Conservation (phyloP, 1,140 invertebrate genomes). For the Drosophila mayri region DNA sequence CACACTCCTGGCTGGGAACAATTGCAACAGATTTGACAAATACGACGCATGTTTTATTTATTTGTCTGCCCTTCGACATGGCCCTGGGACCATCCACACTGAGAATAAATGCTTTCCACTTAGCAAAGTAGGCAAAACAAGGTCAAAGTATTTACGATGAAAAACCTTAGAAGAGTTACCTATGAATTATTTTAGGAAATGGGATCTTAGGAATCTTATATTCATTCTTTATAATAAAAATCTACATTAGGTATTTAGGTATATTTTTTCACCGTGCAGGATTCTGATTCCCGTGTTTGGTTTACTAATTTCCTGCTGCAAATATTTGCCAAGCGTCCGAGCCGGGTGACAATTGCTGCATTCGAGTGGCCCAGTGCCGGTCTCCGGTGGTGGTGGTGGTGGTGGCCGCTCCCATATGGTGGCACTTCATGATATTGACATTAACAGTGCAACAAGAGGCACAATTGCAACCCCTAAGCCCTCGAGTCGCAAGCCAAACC, state of each 20-base stretch:
- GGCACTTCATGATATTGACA: constrained; percentile 80
- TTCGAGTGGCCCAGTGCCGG: constrained; percentile 48
- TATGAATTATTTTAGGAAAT: not conserved
- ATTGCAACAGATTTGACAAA: constrained; percentile 76
- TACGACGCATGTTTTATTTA: constrained; percentile 68
- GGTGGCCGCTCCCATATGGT: constrained; percentile 52
- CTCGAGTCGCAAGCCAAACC: not conserved
- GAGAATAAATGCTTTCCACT: not conserved
- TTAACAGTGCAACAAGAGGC: constrained; percentile 48
- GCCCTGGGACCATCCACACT: not conserved
- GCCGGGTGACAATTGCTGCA: constrained; percentile 74
- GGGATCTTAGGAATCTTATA: not conserved
- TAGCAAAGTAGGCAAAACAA: not conserved
- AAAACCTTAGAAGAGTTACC: not conserved
- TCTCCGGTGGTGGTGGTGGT: constrained; percentile 17
- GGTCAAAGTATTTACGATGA: no score
- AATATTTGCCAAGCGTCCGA: constrained; percentile 67
- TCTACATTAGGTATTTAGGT: not conserved
- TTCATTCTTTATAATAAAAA: not conserved
- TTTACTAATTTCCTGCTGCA: constrained; percentile 73
- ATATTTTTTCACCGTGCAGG: constrained; percentile 11
- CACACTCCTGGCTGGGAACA: constrained; percentile 38
- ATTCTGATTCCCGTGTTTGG: constrained; percentile 56
- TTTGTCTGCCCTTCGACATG: constrained; percentile 41
- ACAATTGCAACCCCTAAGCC: constrained; percentile 62